A percentile compares a stretch with the other conserved stretches of the same genome.
Evolutionary conservation across 2,797 vertebrate species (phyloP).

Genomic region (Vespertilio murinus): DNA sequence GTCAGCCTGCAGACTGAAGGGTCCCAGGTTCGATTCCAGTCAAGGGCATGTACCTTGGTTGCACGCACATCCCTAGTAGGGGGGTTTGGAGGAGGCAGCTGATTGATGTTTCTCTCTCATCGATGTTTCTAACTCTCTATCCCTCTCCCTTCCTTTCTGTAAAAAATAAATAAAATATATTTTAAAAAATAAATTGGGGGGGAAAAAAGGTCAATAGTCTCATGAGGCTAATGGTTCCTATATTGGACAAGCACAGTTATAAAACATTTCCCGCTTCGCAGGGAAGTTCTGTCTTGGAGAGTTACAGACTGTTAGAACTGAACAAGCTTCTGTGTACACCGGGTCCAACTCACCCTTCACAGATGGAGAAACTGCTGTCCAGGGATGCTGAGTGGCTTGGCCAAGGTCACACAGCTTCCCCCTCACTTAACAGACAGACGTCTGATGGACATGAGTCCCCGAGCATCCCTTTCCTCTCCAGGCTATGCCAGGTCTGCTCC

Average conservation of each 20-base stretch:
- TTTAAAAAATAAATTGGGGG: not conserved
- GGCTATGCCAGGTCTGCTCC: not conserved
- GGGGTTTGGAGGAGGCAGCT: too few relatives aligned
- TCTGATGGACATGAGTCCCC: accelerated
- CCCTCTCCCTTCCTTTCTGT: too few relatives aligned
- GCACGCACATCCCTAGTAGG: too few relatives aligned
- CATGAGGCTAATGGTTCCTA: not conserved
- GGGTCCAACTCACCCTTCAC: not conserved
- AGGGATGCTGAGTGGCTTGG: not conserved
- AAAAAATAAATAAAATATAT: too few relatives aligned
- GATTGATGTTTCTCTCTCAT: too few relatives aligned
- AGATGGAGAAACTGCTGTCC: not conserved
- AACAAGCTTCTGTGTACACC: not conserved
- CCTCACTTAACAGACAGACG: not conserved
- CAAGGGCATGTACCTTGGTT: too few relatives aligned
- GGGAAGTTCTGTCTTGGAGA: not conserved
- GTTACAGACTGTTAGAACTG: not conserved
- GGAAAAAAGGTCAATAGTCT: not conserved
- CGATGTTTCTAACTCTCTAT: too few relatives aligned
- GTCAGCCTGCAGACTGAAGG: too few relatives aligned
- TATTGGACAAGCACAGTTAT: not conserved
- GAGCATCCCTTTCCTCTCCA: not conserved
- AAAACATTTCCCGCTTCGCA: not conserved
- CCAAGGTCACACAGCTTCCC: not conserved
- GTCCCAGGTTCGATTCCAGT: too few relatives aligned